Conservation (phyloP, 1,140 invertebrate species). For the Pygmarrhopalites habei region DNA sequence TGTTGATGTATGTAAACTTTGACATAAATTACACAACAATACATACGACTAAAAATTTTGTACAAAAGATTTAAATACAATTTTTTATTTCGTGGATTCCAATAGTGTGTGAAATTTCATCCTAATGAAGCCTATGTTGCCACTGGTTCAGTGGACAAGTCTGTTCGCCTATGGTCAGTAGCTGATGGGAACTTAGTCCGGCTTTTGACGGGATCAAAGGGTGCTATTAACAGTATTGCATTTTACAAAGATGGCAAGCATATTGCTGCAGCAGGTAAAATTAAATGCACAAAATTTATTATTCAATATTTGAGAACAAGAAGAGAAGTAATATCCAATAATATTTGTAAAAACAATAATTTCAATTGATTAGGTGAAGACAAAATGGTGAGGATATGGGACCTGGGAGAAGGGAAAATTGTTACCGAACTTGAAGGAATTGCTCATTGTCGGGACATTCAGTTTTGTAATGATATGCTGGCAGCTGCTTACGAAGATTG, state of each 20-base stretch:
- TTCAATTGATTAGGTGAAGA: constrained; percentile 53
- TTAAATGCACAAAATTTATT: background rate
- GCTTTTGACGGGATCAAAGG: constrained; percentile 55
- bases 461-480: constrained; percentile 55
- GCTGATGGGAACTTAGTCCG: constrained; percentile 54
- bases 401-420: constrained; percentile 54
- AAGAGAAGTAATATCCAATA: background rate
- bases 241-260: constrained; percentile 65
- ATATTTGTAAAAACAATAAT: background rate
- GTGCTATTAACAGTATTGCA: constrained; percentile 53
- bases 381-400: constrained; percentile 59
- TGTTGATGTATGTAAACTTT: constrained; percentile 68
- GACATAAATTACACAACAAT: too few species aligned
- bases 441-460: constrained; percentile 52
- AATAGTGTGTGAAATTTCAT: constrained; percentile 68
- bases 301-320: background rate
- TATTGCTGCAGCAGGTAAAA: constrained; percentile 56
- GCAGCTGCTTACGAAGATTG: constrained; percentile 56
- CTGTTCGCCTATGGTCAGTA: constrained; percentile 65
- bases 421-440: constrained; percentile 56
- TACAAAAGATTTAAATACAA: too few species aligned
- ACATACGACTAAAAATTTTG: background rate
- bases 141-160: constrained; percentile 67
- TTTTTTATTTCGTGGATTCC: too few species aligned
- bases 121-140: constrained; percentile 73